Evolutionary conservation across 2,888 invertebrate genomes (phyloP).

Genomic region (Labia minor): DNA sequence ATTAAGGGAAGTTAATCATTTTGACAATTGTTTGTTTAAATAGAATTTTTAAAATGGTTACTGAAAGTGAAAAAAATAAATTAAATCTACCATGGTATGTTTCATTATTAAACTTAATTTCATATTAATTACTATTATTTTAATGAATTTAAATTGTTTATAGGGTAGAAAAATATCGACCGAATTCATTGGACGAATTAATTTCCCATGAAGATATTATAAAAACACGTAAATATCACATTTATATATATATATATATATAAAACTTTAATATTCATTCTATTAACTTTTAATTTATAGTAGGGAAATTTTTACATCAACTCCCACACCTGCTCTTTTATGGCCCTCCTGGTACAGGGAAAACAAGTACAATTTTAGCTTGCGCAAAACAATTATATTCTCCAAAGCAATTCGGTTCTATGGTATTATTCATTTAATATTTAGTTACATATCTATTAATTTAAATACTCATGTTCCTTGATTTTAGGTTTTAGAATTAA

Average conservation of each 20-base stretch:
- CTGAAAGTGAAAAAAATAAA: conserved; percentile 19
- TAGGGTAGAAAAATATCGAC: conserved; percentile 99
- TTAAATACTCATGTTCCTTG: conserved; percentile 20
- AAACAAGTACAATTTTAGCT: conserved; percentile 94
- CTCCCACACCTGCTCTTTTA: conserved; percentile 94
- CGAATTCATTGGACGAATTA: conserved; percentile 77
- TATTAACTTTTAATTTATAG: background rate
- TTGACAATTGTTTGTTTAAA: background rate
- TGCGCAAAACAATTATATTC: conserved; percentile 87
- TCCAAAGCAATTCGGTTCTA: conserved; percentile 80
- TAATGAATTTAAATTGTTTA: conserved; percentile 26
- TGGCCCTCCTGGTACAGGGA: conserved; percentile 97
- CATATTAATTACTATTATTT: conserved; percentile 1
- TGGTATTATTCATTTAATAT: conserved; percentile 48
- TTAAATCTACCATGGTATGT: conserved; percentile 52
- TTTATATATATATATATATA: too few species aligned
- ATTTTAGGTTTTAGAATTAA: conserved; percentile 71
- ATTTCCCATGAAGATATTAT: conserved; percentile 97
- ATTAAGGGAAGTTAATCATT: too few species aligned
- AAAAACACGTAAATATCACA: conserved; percentile 65
- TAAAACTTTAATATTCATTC: too few species aligned
- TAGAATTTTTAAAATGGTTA: background rate
- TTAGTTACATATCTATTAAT: conserved; percentile 14
- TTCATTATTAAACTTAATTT: conserved; percentile 23
- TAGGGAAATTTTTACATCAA: conserved; percentile 42